Evolutionary conservation across 2,797 vertebrate genomes (phyloP).

Genomic region (Pagetopsis macropterus): DNA sequence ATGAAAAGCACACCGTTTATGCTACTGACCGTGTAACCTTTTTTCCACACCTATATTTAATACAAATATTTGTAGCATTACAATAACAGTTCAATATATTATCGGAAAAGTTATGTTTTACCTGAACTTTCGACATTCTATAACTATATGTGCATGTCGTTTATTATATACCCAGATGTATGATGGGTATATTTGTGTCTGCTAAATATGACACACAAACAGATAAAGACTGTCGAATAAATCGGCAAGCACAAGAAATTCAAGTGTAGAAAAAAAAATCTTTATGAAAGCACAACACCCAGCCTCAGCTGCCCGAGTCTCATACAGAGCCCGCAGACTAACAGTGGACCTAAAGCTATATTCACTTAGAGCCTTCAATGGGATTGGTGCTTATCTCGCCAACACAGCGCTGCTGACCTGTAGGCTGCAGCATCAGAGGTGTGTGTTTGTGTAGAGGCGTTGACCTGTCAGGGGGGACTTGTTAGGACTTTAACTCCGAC

Average conservation of each 20-base stretch:
- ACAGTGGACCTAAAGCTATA: slow-evolving; percentile 45
- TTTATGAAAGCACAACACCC: slow-evolving; percentile 23
- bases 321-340: slow-evolving; percentile 41
- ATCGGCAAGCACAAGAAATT: slow-evolving; percentile 20
- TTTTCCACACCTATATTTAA: neutral
- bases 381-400: slow-evolving; percentile 74
- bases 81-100: slow-evolving; percentile 2
- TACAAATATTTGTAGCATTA: slow-evolving; percentile 29
- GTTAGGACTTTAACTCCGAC: slow-evolving; percentile 80
- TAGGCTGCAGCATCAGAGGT: slow-evolving; percentile 75
- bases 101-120: slow-evolving; percentile 6
- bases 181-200: neutral
- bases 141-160: neutral
- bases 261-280: slow-evolving; percentile 6
- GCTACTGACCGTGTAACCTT: neutral
- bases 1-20: slow-evolving; percentile 31
- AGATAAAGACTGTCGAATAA: slow-evolving; percentile 20
- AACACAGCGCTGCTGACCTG: slow-evolving; percentile 76
- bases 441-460: slow-evolving; percentile 78
- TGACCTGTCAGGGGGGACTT: slow-evolving; percentile 82
- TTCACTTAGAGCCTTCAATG: slow-evolving; percentile 62
- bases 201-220: slow-evolving; percentile 15
- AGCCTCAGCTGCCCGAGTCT: slow-evolving; percentile 22
- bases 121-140: slow-evolving; percentile 14
- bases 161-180: slow-evolving; percentile 2